Evolutionary conservation across 2,888 invertebrate species (phyloP).

Genomic region (Erynnis tages): DNA sequence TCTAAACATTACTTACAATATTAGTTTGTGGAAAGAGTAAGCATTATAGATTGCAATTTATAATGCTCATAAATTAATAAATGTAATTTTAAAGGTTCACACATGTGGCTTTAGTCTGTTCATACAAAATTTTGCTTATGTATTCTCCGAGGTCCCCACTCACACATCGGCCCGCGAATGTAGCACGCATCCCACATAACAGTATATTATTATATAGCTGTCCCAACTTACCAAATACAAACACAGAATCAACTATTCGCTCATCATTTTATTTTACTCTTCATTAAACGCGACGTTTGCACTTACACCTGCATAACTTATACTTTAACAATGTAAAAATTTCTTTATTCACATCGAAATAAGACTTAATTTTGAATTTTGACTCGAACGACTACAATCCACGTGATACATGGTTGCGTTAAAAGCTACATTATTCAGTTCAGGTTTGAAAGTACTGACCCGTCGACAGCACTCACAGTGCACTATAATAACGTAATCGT

Average conservation of each 20-base stretch:
- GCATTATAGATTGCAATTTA: too few relatives aligned
- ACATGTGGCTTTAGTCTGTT: too few relatives aligned
- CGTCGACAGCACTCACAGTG: slow-evolving; percentile 17
- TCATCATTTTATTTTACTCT: slow-evolving; percentile 36
- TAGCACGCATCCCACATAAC: slow-evolving; percentile 51
- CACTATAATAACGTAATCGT: not conserved
- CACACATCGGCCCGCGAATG: slow-evolving; percentile 56
- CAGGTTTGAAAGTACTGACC: not conserved
- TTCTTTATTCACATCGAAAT: slow-evolving; percentile 15
- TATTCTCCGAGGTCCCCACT: slow-evolving; percentile 14
- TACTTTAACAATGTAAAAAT: slow-evolving; percentile 28
- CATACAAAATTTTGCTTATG: not conserved
- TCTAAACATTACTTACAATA: too few relatives aligned
- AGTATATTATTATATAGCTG: slow-evolving; percentile 62
- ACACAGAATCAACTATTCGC: slow-evolving; percentile 72
- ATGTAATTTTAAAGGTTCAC: too few relatives aligned
- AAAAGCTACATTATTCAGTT: not conserved
- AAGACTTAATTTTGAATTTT: slow-evolving; percentile 16
- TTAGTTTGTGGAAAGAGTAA: too few relatives aligned
- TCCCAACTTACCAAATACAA: slow-evolving; percentile 73
- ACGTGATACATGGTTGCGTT: not conserved
- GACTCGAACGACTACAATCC: not conserved
- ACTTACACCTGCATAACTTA: slow-evolving; percentile 38
- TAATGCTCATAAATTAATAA: too few relatives aligned
- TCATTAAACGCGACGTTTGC: slow-evolving; percentile 40